Percentiles rank a stretch among this genome's conserved stretches.
Conservation (phyloP, 2,113 vertebrate genomes). For the Aptenodytes forsteri region DNA sequence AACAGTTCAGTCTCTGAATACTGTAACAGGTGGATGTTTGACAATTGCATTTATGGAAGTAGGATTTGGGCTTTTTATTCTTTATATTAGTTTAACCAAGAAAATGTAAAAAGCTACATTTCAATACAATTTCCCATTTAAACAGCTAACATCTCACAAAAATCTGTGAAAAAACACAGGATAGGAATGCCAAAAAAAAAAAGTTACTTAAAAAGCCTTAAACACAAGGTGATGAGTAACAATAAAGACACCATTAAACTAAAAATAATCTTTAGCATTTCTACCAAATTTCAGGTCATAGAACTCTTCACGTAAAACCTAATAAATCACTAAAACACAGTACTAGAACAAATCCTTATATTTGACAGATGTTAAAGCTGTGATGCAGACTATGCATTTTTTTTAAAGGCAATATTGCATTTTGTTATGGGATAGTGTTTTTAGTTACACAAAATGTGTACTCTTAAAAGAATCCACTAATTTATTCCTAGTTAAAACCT, state of each 20-base stretch:
- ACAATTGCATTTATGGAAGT: neutral
- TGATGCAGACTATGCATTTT: neutral
- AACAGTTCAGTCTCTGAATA: neutral
- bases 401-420: neutral
- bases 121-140: neutral
- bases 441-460: neutral
- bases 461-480: neutral
- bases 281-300: neutral
- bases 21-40: neutral
- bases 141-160: neutral
- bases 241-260: neutral
- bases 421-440: neutral
- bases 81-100: neutral
- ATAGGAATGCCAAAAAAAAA: neutral
- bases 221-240: neutral
- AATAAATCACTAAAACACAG: neutral
- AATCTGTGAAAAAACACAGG: neutral
- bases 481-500: neutral
- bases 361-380: constrained; percentile 7
- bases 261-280: constrained; percentile 17
- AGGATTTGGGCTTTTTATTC: neutral
- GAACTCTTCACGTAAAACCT: neutral
- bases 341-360: neutral
- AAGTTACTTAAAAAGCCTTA: neutral
- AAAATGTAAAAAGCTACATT: neutral